Evolutionary conservation across 2,113 vertebrate species (phyloP), one percentile per base, ranked within the genome.

Genomic region (Euleptes europaea): DNA sequence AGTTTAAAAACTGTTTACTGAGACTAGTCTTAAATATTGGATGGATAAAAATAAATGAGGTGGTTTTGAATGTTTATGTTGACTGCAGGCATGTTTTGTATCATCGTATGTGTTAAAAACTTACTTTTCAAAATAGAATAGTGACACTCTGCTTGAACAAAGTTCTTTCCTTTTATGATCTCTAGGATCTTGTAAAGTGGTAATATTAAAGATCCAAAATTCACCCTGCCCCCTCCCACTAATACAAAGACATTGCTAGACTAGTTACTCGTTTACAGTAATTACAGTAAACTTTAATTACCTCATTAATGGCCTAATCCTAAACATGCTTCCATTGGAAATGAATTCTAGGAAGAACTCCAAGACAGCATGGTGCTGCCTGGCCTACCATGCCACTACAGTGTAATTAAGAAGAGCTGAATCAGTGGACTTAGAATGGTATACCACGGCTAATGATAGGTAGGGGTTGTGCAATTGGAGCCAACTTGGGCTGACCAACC

Each of bases 41-140:
- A 19, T 23, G 15, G 40, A 63, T 60, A 78, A 71, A 66, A 84
- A 85, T 78, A 85, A 78, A 78, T 72, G 67, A 78, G 67, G 63
- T 63, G 14, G 42, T 63, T 85, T 47, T 31, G n/a, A 79, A 79
- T 26, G 47, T 72, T 71, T 63, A 78, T n/a, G 21, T 63, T 78
- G 19, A 84, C 17, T 65, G 31, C 3, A 42, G 67, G 76, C 23
- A 72, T 79, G 69, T 63, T 85, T 85, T 73, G 67, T 63, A 65
- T 63, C 40, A 49, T 33, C 40, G 21, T 47, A 63, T 31, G 31
- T 73, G 35, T 72, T 26, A 44, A 40, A 63, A 74, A 65, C 19
- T 26, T 74, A 40, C 40, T 83, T 63, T 65, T 42, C 21, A 74
- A 83, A 73, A 83, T n/a, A 8, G 5, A 63, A 47, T 47, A 23